Percentiles rank a stretch among this genome's conserved stretches.
Conservation (phyloP, 1,140 invertebrate species). For the Telenomus remus region DNA sequence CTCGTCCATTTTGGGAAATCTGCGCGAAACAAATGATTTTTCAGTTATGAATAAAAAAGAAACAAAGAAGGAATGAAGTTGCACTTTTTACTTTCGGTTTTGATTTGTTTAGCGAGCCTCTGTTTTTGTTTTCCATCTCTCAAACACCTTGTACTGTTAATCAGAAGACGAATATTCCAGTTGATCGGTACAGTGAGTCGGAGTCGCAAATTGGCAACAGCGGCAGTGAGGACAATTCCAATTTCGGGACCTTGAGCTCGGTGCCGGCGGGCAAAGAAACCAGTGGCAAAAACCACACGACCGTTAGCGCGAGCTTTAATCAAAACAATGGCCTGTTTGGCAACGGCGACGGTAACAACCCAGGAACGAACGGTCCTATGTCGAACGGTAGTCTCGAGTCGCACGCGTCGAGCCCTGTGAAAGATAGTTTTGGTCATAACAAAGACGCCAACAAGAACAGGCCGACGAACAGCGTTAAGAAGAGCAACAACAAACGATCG, state of each 20-base stretch:
- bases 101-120: neutral
- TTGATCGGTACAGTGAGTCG: conserved; percentile 90
- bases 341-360: conserved; percentile 80
- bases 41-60: too few species aligned
- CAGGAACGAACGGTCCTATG: conserved; percentile 78
- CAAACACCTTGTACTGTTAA: conserved; percentile 59
- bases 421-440: conserved; percentile 78
- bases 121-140: neutral
- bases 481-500: conserved; percentile 81
- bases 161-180: conserved; percentile 75
- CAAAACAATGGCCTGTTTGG: conserved; percentile 78
- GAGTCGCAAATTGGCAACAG: conserved; percentile 88
- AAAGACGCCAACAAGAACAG: conserved; percentile 79
- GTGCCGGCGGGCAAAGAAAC: conserved; percentile 82
- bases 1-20: too few species aligned
- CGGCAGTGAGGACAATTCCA: conserved; percentile 80
- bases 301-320: conserved; percentile 78
- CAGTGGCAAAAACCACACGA: conserved; percentile 80
- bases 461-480: conserved; percentile 79
- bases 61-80: too few species aligned
- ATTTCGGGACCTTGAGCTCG: conserved; percentile 78
- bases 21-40: too few species aligned
- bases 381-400: conserved; percentile 73
- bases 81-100: neutral
- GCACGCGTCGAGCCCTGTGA: conserved; percentile 73